Conservation (phyloP, 1,140 invertebrate genomes). For the Macrostomum lignano region DNA sequence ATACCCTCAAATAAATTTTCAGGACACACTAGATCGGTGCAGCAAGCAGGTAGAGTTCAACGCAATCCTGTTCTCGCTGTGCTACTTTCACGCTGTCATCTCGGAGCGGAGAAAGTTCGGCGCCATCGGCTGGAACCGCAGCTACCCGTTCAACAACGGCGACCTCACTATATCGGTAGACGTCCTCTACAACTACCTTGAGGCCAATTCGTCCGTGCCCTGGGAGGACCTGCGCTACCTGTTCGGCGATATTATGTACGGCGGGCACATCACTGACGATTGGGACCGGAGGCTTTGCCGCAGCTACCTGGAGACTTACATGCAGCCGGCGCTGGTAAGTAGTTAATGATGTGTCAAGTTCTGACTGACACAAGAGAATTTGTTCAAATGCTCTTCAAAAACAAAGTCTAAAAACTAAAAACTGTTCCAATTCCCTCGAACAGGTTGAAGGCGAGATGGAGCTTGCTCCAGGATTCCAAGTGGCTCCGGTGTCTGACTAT, state of each 20-base stretch:
- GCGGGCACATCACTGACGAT: constrained; percentile 82
- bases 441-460: constrained; percentile 65
- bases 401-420: too few species aligned
- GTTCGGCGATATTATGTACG: constrained; percentile 92
- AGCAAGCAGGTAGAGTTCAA: constrained; percentile 79
- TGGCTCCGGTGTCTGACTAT: constrained; percentile 66
- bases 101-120: constrained; percentile 77
- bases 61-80: constrained; percentile 62
- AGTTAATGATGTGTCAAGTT: too few species aligned
- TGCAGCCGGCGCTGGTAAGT: constrained; percentile 64
- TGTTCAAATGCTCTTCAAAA: too few species aligned
- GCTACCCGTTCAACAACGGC: constrained; percentile 32
- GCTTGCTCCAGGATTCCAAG: constrained; percentile 55
- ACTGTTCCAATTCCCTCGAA: too few species aligned
- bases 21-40: constrained; percentile 76
- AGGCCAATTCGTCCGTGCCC: constrained; percentile 59
- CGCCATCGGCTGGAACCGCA: constrained; percentile 63
- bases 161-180: constrained; percentile 74
- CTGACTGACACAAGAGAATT: too few species aligned
- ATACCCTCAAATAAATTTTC: too few species aligned
- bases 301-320: constrained; percentile 64
- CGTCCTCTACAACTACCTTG: constrained; percentile 72
- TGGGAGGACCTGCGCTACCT: constrained; percentile 75
- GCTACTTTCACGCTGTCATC: constrained; percentile 89
- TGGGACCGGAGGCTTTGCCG: constrained; percentile 68